Base-by-base conservation (phyloP, 1,140 invertebrate genomes). In the Ostrea edulis region DNA sequence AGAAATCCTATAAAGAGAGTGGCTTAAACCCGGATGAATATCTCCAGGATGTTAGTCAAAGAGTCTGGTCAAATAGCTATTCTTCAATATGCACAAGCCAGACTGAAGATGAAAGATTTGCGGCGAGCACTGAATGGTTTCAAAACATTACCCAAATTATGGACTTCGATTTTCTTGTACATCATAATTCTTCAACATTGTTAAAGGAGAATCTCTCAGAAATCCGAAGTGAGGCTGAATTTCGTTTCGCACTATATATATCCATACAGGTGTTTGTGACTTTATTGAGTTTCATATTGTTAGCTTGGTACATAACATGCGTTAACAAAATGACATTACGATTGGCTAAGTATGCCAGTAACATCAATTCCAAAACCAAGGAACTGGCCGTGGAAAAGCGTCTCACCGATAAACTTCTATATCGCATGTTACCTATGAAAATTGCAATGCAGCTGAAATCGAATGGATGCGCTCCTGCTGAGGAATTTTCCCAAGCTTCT, bases 371-470 rank as follows among this genome's bases (percentile, higher is more conserved):
- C 9, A 85, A 85, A 58, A 58, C 83, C 11, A 85, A 62, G 22
- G 54, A 85, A 29, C 54, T 85, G 12, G 83, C 83, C 0, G 53
- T 25, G 29, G 83, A 85, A 85, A 85, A 85, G 35, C 20, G 83
- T 1, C 52, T 62, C 3, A 85, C 83, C 9, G 83, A 85, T 22
- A 62, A 85, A 44, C 53, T 85, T 9, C 35, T 85, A 9, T 85
- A 85, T 35, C 53, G 83, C 4, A 85, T 85, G 83, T 20, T 85
- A 62, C 83, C 83, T 9, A 25, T 20, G 54, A 85, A 85, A 29
- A 55, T 85, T 11, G 83, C 83, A 58, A 29, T 58, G 7, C 53
- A 55, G 9, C 54, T 85, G 55, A 85, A 85, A 58, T 22, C n/a
- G 8, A 58, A 52, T 9, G 83, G 83, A 62, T 58, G 22, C 22